A percentile compares a stretch with the other conserved stretches of the same genome.
Evolutionary conservation across 2,113 vertebrate species (phyloP).

Genomic region (Castor canadensis): DNA sequence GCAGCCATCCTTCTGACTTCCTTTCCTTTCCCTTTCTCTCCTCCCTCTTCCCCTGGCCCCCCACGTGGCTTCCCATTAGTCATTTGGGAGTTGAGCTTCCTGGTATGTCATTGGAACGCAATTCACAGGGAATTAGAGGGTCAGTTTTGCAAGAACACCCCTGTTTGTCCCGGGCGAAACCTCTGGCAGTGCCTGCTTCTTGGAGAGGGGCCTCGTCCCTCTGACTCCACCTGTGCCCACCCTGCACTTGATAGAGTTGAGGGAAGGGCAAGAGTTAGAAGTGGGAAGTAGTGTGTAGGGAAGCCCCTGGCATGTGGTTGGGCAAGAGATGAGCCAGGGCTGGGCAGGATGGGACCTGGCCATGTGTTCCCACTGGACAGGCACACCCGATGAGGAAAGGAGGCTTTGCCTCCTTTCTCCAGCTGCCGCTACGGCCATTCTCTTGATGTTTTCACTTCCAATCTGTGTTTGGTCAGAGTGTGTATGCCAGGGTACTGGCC

Average conservation of each 20-base stretch:
- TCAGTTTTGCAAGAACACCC: not conserved
- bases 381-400: no score
- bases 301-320: not conserved
- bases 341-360: not conserved
- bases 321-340: no score
- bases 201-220: not conserved
- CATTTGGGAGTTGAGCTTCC: not conserved
- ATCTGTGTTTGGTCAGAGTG: not conserved
- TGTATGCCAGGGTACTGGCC: not conserved
- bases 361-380: not conserved
- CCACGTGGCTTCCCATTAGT: not conserved
- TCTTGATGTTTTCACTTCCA: not conserved
- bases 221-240: not conserved
- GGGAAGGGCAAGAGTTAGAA: not conserved
- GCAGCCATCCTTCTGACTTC: conserved; percentile 12
- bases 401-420: not conserved
- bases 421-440: not conserved
- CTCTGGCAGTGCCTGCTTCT: not conserved
- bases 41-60: not conserved
- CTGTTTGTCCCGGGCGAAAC: not conserved
- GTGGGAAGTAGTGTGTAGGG: not conserved
- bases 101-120: not conserved
- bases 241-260: not conserved
- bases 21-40: not conserved
- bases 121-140: not conserved